These are phyloP conservation scores for Lepisosteus oculatus DNA, from an alignment of 2,113 vertebrate genomes.

Conservation along the genomic window DNA sequence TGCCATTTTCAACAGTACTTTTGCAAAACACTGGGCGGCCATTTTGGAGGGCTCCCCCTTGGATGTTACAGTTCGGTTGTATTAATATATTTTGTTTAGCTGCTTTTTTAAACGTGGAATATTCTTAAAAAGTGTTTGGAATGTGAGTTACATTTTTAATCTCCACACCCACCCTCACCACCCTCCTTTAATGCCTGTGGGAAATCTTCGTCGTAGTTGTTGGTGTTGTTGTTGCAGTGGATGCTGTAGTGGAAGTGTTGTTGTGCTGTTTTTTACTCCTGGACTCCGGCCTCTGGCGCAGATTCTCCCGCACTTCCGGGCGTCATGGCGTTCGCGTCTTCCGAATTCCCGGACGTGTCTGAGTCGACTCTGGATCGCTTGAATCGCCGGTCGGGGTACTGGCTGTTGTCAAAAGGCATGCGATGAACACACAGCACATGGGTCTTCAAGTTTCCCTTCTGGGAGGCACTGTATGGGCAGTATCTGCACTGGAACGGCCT, in stretches of 20 bases:
- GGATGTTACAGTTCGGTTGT: not conserved
- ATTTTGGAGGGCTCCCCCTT: constrained; percentile 57
- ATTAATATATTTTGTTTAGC: not conserved
- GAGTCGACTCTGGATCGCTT: constrained; percentile 81
- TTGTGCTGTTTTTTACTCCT: constrained; percentile 44
- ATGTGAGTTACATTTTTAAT: constrained; percentile 6
- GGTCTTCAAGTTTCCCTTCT: constrained; percentile 97
- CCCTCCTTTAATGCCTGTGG: constrained; percentile 23
- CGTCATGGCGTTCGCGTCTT: constrained; percentile 59
- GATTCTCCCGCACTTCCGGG: constrained; percentile 51
- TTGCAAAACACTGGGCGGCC: constrained; percentile 74
- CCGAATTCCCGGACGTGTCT: constrained; percentile 60
- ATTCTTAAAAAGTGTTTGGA: constrained; percentile 10
- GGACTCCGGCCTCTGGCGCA: constrained; percentile 47
- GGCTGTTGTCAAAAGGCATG: constrained; percentile 96
- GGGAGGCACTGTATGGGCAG: constrained; percentile 90
- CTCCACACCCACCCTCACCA: not conserved
- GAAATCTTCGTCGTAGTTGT: constrained; percentile 9
- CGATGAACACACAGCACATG: constrained; percentile 92
- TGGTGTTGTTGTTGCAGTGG: constrained; percentile 3
- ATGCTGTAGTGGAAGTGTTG: constrained; percentile 8
- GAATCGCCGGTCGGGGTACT: constrained; percentile 90
- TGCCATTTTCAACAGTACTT: not conserved
- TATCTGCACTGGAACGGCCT: constrained; percentile 88
- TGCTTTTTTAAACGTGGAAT: too few relatives aligned